Evolutionary conservation across 2,113 vertebrate genomes (phyloP).

Genomic region (Phalacrocorax carbo): DNA sequence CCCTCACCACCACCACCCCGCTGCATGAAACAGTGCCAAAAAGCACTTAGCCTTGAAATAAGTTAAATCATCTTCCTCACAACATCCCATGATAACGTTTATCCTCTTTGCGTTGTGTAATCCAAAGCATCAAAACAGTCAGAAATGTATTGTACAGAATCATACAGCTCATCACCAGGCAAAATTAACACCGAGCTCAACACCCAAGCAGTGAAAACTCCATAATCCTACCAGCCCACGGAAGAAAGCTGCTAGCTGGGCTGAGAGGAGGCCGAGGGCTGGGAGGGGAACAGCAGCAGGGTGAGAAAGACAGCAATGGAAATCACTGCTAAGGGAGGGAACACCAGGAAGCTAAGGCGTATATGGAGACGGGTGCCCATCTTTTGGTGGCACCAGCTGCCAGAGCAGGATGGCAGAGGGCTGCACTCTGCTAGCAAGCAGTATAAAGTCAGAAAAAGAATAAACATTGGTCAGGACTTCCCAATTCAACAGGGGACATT

Average conservation of each 20-base stretch:
- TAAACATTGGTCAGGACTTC: neutral
- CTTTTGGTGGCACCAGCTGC: neutral
- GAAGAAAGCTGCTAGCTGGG: neutral
- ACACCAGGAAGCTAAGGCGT: neutral
- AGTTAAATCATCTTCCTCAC: neutral
- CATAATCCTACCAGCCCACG: neutral
- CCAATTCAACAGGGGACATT: neutral
- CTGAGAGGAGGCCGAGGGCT: neutral
- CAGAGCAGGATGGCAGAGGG: neutral
- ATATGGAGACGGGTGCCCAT: neutral
- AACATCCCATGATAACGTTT: neutral
- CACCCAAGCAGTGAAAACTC: neutral
- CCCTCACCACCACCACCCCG: accelerated
- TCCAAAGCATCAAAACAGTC: neutral
- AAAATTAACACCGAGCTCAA: neutral
- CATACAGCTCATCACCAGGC: neutral
- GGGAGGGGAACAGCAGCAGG: neutral
- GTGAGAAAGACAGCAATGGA: neutral
- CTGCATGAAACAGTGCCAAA: neutral
- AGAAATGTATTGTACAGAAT: neutral
- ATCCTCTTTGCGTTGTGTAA: conserved; percentile 17
- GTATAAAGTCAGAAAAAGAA: neutral
- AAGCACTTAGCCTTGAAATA: conserved; percentile 10
- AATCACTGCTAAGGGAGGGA: neutral
- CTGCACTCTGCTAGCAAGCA: neutral